A percentile compares a stretch with the other conserved stretches of the same genome.
Conservation (phyloP, 2,113 vertebrate species). For the Lucifuga dentata region DNA sequence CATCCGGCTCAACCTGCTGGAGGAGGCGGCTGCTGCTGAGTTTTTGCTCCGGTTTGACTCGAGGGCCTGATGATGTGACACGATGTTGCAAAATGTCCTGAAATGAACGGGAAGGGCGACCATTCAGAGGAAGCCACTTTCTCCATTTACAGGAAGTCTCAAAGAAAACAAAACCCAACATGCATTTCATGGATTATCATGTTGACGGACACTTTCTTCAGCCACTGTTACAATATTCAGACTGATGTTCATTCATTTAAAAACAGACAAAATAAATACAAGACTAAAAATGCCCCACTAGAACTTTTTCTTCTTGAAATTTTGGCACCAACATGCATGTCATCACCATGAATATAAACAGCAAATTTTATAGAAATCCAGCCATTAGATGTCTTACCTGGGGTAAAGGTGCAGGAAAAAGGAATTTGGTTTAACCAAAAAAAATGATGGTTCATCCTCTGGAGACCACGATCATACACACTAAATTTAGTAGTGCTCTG, state of each 20-base stretch:
- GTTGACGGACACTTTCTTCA: neutral
- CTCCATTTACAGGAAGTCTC: neutral
- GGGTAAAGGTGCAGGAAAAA: too few species aligned
- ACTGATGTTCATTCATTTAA: too few species aligned
- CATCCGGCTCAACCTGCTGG: conserved; percentile 47
- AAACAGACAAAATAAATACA: too few species aligned
- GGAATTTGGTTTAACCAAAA: too few species aligned
- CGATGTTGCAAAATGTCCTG: neutral
- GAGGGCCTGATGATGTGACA: conserved; percentile 10
- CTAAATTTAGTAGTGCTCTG: neutral
- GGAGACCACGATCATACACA: neutral
- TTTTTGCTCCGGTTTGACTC: conserved; percentile 40
- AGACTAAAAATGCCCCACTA: too few species aligned
- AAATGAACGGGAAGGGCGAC: neutral
- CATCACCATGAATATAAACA: too few species aligned
- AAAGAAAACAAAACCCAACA: neutral
- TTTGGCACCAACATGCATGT: too few species aligned
- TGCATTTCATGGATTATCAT: too few species aligned
- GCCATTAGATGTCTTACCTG: too few species aligned
- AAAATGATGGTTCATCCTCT: neutral
- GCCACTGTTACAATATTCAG: too few species aligned
- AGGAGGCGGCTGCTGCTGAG: neutral
- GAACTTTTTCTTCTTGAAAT: too few species aligned
- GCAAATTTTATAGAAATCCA: too few species aligned
- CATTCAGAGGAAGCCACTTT: neutral